Percentiles rank a stretch among this genome's conserved stretches.
These are phyloP conservation scores for Papilio xuthus DNA, from an alignment of 1,140 invertebrate genomes.

Conservation along the genomic window DNA sequence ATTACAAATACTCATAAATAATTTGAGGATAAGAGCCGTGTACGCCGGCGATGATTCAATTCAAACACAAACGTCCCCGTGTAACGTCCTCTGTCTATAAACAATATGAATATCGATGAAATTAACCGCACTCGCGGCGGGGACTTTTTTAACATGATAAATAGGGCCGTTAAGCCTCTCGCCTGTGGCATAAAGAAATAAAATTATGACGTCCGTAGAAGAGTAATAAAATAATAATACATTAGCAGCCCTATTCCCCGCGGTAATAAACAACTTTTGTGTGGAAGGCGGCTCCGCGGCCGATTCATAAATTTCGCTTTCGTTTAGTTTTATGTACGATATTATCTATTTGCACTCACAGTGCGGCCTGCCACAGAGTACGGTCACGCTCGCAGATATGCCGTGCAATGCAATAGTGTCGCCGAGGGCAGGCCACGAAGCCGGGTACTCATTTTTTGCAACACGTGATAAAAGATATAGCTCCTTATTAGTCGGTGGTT, in stretches of 20 bases:
- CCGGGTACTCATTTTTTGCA: slow-evolving; percentile 32
- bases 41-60: slow-evolving; percentile 41
- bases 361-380: slow-evolving; percentile 8
- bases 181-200: slow-evolving; percentile 67
- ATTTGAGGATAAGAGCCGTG: slow-evolving; percentile 33
- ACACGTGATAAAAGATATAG: slow-evolving; percentile 43
- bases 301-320: slow-evolving; percentile 76
- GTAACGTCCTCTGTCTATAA: slow-evolving; percentile 45
- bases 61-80: slow-evolving; percentile 40
- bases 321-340: slow-evolving; percentile 75
- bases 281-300: slow-evolving; percentile 70
- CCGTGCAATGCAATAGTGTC: background rate
- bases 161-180: slow-evolving; percentile 66
- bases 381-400: slow-evolving; percentile 23
- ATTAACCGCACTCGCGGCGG: slow-evolving; percentile 61
- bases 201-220: slow-evolving; percentile 71
- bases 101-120: slow-evolving; percentile 69
- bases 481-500: slow-evolving; percentile 48
- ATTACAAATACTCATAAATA: slow-evolving; percentile 38
- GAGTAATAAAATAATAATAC: slow-evolving; percentile 70
- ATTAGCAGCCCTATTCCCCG: slow-evolving; percentile 69
- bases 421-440: background rate
- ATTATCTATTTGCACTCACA: slow-evolving; percentile 69
- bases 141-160: slow-evolving; percentile 67
- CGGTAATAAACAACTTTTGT: slow-evolving; percentile 75